Conservation (phyloP, 1,140 invertebrate species). For the Daktulosphaira vitifoliae region DNA sequence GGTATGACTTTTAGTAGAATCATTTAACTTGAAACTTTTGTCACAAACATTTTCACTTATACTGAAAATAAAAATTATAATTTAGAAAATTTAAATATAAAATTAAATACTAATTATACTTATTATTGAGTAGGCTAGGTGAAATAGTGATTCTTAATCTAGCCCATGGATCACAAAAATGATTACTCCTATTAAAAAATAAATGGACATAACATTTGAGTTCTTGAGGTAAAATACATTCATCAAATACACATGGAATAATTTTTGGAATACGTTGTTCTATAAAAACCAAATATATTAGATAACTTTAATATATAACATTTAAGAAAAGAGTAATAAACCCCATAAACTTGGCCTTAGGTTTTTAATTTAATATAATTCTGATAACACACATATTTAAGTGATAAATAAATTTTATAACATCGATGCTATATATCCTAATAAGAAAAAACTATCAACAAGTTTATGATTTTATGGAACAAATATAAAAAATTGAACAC, state of each 20-base stretch:
- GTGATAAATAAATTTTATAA: too few species aligned
- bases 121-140: neutral
- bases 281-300: constrained; percentile 7
- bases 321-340: too few species aligned
- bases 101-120: neutral
- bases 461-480: too few species aligned
- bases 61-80: neutral
- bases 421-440: too few species aligned
- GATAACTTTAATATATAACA: too few species aligned
- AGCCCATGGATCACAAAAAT: constrained; percentile 16
- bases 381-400: too few species aligned
- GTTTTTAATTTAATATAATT: too few species aligned
- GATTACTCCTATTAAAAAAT: constrained; percentile 9
- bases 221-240: constrained; percentile 24
- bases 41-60: neutral
- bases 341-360: too few species aligned
- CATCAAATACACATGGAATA: constrained; percentile 25
- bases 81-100: neutral
- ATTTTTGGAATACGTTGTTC: constrained; percentile 18
- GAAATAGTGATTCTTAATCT: neutral
- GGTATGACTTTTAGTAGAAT: neutral
- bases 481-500: too few species aligned
- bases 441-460: too few species aligned
- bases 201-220: constrained; percentile 27
- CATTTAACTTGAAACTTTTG: neutral